Evolutionary conservation across 2,113 vertebrate genomes (phyloP), one percentile per base, ranked within the genome.

Genomic region (Morone chrysops): DNA sequence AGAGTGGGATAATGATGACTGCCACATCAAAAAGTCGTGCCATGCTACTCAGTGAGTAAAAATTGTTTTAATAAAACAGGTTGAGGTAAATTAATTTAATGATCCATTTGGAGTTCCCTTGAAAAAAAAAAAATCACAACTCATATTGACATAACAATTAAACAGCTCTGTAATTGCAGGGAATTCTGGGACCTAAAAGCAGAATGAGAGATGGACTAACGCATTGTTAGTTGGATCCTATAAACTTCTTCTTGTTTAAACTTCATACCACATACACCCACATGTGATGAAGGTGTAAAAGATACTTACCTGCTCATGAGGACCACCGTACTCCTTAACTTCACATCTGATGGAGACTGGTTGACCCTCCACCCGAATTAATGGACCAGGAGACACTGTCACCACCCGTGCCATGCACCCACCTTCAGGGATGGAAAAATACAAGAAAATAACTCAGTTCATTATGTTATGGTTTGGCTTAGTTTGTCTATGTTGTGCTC

Each of bases 261-360:
- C 31, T 31, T 31, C 31, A 2, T 31, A 31, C 31, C 31, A 31
- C 31, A 31, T 31, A 4, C 31, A 31, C 31, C 31, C 31, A 31
- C 31, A 31, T 31, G 31, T 31, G 31, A 31, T 31, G 31, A 31
- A 31, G 31, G 31, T 31, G 2, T 31, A 31, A 31, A 25, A 31
- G 31, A 31, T 2, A 31, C 78, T 18, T 22, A 94, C 98, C 92
- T 99, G 98, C 36, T 99, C 98, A 0, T 92, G 92, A 38, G 97
- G 98, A 13, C 98, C 98, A 0, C 96, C 94, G 0, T 99, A 99
- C 1, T 97, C 95, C 0, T 74, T 96, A 31, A 99, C 98, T 0
- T 95, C 95, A 91, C 98, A 99, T 31, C 94, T 95, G 74, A 99
- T 96, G 73, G 93, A 94, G 73, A 97, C 95, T 3, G 96, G 93